Percentiles rank a stretch among this genome's conserved stretches.
Evolutionary conservation across 2,888 invertebrate species (phyloP).

Genomic region (Pantelozetes paolii): DNA sequence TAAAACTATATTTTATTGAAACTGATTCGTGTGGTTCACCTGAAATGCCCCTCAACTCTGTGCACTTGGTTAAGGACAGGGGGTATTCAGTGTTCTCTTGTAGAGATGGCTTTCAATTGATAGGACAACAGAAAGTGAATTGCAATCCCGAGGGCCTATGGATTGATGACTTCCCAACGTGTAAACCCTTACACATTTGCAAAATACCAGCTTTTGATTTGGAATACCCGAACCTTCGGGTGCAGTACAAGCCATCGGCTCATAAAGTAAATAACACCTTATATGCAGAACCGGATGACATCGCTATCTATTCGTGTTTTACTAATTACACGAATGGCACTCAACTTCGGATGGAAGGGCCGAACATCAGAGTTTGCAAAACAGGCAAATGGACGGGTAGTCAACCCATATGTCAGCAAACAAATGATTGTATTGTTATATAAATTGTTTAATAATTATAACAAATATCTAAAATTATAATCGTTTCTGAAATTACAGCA

Average conservation of each 20-base stretch:
- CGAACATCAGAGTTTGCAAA: not conserved
- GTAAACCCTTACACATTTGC: not conserved
- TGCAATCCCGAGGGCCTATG: not conserved
- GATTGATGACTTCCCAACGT: not conserved
- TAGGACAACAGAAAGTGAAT: not conserved
- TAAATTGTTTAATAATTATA: not conserved
- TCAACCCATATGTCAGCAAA: not conserved
- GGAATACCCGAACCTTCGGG: not conserved
- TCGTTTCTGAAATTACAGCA: no score
- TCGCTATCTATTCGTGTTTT: not conserved
- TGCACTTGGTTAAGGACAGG: not conserved
- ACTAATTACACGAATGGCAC: not conserved
- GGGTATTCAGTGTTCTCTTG: not conserved
- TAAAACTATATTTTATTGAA: not conserved
- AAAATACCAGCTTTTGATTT: not conserved
- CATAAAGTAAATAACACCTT: not conserved
- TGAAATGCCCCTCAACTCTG: not conserved
- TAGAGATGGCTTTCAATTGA: not conserved
- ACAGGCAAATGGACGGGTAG: not conserved
- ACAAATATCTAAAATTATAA: no score
- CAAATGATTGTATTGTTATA: not conserved
- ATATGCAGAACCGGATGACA: not conserved
- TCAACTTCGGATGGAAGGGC: not conserved
- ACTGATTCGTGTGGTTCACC: conserved; percentile 12
- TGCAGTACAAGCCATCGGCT: not conserved